Evolutionary conservation across 2,888 invertebrate genomes (phyloP), one percentile per base, ranked within the genome.

Genomic region (Polyploca ridens): DNA sequence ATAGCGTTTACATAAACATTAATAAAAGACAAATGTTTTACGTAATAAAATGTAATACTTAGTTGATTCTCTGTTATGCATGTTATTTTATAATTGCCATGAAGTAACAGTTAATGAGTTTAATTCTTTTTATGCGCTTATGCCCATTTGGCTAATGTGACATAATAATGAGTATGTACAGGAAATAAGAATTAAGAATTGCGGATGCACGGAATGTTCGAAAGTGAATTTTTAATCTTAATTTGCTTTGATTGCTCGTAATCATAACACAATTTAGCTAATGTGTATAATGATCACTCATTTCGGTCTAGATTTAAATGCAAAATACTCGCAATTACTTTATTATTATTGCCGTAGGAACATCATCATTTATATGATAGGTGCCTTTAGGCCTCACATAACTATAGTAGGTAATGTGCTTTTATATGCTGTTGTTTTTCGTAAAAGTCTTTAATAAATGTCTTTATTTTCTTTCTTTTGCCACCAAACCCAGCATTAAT

Each of bases 91-190:
- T 54, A 54, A 54, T 54, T 19, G 54, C 19, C 54, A 19, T 54
- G 54, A 54, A 54, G 54, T 54, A 54, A 54, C 54, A 54, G 19
- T 54, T 19, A 54, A 54, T 54, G 54, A 54, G 54, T 19, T 54
- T 10, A 54, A 54, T 19, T n/a, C 54, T 19, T 54, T 54, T 54
- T 54, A 54, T 54, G 19, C 54, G 54, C 14, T 49, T 6, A 6
- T 7, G 16, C n/a, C n/a, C n/a, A 54, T 54, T 54, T 54, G 19
- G 10, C 19, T 54, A 54, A 54, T 54, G 54, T 54, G 54, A 54
- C 54, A 54, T 54, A 54, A 54, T 54, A 54, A 54, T 54, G 8
- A 54, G 19, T 19, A 54, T 10, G 54, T 54, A 54, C 54, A 54
- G 54, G 54, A 54, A 54, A 54, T 19, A 54, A 54, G 10, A 19